These are phyloP conservation scores for Drosophila ohnishii DNA, from an alignment of 1,140 invertebrate genomes.

Conservation along the genomic window DNA sequence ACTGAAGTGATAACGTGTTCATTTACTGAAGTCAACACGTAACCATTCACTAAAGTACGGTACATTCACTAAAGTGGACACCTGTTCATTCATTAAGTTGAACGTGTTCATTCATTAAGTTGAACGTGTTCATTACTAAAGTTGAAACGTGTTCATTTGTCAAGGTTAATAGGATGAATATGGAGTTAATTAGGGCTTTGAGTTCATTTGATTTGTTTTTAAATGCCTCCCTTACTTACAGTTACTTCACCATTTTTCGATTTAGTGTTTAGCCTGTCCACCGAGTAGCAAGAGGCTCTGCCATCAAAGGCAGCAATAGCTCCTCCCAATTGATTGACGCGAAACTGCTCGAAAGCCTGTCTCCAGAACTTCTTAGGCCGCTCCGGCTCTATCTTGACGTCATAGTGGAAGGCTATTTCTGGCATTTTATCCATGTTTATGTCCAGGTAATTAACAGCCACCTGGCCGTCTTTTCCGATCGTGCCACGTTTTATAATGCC, in stretches of 20 bases:
- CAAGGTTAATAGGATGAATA: too few species aligned
- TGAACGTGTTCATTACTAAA: neutral
- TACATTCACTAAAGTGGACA: too few species aligned
- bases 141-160: neutral
- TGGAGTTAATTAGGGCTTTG: too few species aligned
- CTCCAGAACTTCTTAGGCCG: constrained; percentile 84
- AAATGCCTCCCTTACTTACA: constrained; percentile 22
- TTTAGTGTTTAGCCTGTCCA: constrained; percentile 30
- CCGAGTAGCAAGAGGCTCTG: constrained; percentile 83
- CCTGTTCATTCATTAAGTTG: too few species aligned
- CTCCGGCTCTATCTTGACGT: constrained; percentile 84
- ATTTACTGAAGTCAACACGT: too few species aligned
- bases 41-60: too few species aligned
- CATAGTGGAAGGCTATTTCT: constrained; percentile 84
- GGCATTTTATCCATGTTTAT: constrained; percentile 84
- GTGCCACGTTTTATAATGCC: constrained; percentile 78
- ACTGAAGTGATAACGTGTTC: too few species aligned
- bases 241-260: constrained; percentile 40
- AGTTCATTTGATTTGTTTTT: neutral
- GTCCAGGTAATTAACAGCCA: constrained; percentile 85
- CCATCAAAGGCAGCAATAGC: constrained; percentile 89
- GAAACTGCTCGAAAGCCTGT: constrained; percentile 67
- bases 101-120: neutral
- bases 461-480: constrained; percentile 80
- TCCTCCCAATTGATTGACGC: constrained; percentile 55